phyloP scores from a whole-genome alignment of 2,113 vertebrate species.

The Genyomyrus donnyi region DNA sequence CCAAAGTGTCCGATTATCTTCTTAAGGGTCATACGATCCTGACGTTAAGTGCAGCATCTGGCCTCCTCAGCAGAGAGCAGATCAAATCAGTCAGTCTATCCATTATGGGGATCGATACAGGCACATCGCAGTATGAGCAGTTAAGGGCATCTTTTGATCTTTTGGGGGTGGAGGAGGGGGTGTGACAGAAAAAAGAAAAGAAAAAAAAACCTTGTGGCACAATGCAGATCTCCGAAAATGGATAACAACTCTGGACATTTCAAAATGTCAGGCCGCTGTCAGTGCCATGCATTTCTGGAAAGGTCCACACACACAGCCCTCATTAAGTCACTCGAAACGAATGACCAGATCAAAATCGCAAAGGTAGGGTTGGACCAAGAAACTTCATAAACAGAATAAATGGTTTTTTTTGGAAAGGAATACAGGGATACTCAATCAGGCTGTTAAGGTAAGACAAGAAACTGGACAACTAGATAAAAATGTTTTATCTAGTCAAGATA shows the following conservation, averaged over 20 bases:
- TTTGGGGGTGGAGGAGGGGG: background rate
- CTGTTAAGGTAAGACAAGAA: background rate
- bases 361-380: background rate
- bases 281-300: background rate
- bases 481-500: background rate
- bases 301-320: background rate
- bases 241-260: background rate
- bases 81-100: slow-evolving; percentile 24
- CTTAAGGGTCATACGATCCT: background rate
- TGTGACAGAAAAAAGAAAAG: background rate
- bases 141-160: background rate
- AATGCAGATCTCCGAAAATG: background rate
- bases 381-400: background rate
- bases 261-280: background rate
- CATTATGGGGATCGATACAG: slow-evolving; percentile 25
- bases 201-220: background rate
- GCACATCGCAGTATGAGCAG: background rate
- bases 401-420: background rate
- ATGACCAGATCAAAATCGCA: background rate
- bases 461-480: background rate
- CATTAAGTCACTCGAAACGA: background rate
- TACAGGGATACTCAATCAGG: background rate
- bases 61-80: slow-evolving; percentile 16
- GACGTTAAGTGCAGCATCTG: background rate
- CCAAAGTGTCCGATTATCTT: background rate